Base-by-base conservation (phyloP, 2,888 invertebrate genomes). In the Euphydryas editha region DNA sequence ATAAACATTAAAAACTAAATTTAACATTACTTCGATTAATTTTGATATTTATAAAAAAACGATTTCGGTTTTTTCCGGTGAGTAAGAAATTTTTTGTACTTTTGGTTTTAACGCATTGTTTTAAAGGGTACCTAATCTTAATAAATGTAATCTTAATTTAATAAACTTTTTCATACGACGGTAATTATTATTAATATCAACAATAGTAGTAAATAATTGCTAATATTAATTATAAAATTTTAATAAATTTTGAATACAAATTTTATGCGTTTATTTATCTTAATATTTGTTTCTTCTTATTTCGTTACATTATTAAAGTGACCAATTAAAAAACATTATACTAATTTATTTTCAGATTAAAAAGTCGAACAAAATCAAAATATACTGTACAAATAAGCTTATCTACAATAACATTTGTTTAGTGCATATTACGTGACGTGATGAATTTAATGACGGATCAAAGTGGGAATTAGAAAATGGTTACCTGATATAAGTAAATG, bases 1-100 rank as follows among this genome's bases (percentile, higher is more conserved):
- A 81, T 81, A 82, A 82, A 83, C 80, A 83, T 84, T 84, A 79
- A 80, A 78, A 83, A 76, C 44, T n/a, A 62, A 60, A 75, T 80
- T 76, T 73, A 71, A 69, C 62, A 70, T 75, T 73, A 51, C 49
- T 70, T 68, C 21, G 42, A 55, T 36, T 37, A 61, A 30, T 39
- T 55, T 60, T 47, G 18, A 17, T 21, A 44, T n/a, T 30, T 20
- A 18, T 7, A 11, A 44, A 44, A 17, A 21, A 61, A 20, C 18
- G 47, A n/a, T 11, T 51, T 24, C 20, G 7, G n/a, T 36, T 11
- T 18, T n/a, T n/a, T 2, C 42, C 3, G 51, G 57, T 58, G 15
- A 63, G 58, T 63, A 30, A 49, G 17, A 17, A 39, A 39, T 13
- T 39, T 3, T 39, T 4, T 39, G 11, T 39, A 11, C 1, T 39